These are phyloP conservation scores for Stenotaenia linearis DNA, from an alignment of 2,888 invertebrate genomes.

Conservation along the genomic window DNA sequence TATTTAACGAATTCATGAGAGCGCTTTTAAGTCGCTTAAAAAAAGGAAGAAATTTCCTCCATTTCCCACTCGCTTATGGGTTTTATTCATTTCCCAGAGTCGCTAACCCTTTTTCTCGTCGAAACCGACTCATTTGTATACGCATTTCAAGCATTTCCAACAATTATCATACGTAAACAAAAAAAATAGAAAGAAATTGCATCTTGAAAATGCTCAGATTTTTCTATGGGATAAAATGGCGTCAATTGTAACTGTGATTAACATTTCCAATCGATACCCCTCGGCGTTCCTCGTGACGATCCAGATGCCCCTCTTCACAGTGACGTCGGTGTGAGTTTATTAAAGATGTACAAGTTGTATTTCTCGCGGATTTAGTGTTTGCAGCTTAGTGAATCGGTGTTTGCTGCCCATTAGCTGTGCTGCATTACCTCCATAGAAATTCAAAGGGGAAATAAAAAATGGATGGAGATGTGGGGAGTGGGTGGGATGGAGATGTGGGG, in stretches of 20 bases:
- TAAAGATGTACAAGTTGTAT: neutral
- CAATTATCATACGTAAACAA: neutral
- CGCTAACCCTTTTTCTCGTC: neutral
- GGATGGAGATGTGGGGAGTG: too few relatives aligned
- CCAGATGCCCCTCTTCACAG: neutral
- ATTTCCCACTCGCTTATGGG: neutral
- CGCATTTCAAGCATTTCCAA: too few relatives aligned
- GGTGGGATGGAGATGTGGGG: too few relatives aligned
- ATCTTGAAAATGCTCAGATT: neutral
- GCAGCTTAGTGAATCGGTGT: neutral
- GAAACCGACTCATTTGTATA: too few relatives aligned
- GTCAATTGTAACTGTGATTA: constrained; percentile 7
- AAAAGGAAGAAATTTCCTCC: neutral
- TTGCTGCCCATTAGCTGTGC: neutral
- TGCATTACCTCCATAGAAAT: neutral
- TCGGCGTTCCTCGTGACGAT: neutral
- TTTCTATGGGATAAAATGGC: neutral
- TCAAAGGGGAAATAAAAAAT: neutral
- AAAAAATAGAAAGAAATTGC: neutral
- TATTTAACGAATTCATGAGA: neutral
- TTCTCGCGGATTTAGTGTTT: too few relatives aligned
- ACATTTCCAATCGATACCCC: constrained; percentile 10
- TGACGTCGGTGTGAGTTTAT: neutral
- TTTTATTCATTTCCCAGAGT: neutral
- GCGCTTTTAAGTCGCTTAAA: neutral